Evolutionary conservation across 2,113 vertebrate species (phyloP).

Genomic region (Oreochromis tanganicae): DNA sequence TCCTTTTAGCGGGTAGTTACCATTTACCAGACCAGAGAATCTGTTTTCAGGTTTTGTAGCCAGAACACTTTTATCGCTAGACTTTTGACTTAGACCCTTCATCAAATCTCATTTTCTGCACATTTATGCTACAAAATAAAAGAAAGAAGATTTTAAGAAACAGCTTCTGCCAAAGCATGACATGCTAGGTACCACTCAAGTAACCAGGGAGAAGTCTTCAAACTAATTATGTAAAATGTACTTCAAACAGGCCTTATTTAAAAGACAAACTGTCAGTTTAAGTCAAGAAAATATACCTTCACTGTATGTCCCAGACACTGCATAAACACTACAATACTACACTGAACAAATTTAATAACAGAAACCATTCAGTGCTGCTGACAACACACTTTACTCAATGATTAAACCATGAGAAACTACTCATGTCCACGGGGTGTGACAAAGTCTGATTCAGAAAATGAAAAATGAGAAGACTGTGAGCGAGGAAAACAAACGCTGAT

Average conservation of each 20-base stretch:
- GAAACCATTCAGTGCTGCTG: background rate
- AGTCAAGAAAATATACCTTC: background rate
- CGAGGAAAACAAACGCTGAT: background rate
- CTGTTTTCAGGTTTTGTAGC: background rate
- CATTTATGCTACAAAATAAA: background rate
- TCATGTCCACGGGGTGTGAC: background rate
- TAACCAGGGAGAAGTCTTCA: background rate
- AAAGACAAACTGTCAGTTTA: background rate
- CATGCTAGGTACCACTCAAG: background rate
- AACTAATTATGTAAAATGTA: background rate
- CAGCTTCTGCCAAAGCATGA: background rate
- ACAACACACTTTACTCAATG: background rate
- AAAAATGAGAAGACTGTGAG: background rate
- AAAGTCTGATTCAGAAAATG: background rate
- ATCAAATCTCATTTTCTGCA: background rate
- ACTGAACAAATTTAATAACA: background rate
- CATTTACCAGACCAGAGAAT: background rate
- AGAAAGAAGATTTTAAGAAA: background rate
- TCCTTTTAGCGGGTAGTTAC: background rate
- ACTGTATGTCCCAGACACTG: background rate
- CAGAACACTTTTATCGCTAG: slow-evolving; percentile 1
- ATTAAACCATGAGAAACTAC: background rate
- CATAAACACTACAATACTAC: background rate
- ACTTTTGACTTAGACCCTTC: background rate
- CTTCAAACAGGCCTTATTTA: background rate